phyloP scores from a whole-genome alignment of 2,113 vertebrate genomes.

The Tringa solitaria region DNA sequence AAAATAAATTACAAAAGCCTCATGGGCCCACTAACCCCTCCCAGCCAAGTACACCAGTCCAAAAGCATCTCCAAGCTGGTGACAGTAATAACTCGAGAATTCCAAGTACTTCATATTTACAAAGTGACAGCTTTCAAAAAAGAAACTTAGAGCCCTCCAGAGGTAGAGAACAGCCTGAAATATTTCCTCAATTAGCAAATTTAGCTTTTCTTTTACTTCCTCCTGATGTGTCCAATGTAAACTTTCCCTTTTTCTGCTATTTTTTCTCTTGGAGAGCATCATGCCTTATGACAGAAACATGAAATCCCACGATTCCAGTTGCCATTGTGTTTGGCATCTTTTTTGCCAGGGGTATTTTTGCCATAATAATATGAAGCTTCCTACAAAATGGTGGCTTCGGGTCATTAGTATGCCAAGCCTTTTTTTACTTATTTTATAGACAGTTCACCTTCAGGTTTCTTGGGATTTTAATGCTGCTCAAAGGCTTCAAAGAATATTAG shows the following conservation, averaged over 20 bases:
- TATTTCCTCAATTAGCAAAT: constrained; percentile 33
- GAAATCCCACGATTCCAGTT: neutral
- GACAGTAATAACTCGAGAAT: neutral
- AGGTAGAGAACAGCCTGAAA: constrained; percentile 1
- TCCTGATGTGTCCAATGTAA: constrained; percentile 1
- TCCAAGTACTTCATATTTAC: constrained; percentile 1
- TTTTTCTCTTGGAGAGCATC: neutral
- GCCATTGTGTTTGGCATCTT: neutral
- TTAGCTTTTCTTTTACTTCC: constrained; percentile 20
- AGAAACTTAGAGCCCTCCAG: neutral
- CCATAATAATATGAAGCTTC: neutral
- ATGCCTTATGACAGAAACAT: neutral
- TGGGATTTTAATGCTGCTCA: neutral
- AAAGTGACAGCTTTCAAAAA: constrained; percentile 29
- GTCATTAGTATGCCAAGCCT: neutral
- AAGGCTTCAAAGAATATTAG: constrained; percentile 23
- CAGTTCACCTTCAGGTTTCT: constrained; percentile 11
- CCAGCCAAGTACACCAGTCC: neutral
- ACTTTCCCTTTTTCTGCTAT: constrained; percentile 2
- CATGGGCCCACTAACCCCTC: neutral
- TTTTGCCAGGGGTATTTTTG: neutral
- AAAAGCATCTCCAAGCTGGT: neutral
- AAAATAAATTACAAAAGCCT: neutral
- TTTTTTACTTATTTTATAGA: neutral
- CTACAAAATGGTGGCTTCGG: neutral